phyloP scores from a whole-genome alignment of 1,140 invertebrate genomes.

The Sinonovacula constricta region DNA sequence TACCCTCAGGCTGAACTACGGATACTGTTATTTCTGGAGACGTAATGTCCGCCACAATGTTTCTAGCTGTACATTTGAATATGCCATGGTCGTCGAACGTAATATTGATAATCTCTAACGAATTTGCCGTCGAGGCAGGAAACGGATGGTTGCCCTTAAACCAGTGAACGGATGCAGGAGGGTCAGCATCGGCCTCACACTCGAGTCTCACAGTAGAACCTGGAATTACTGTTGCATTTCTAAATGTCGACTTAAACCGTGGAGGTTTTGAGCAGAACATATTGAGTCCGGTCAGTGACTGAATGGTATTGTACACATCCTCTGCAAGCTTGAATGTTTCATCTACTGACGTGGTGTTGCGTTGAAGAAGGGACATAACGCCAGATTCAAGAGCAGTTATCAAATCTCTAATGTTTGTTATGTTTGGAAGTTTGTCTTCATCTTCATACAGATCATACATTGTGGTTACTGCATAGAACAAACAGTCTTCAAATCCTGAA shows the following conservation, averaged over 20 bases:
- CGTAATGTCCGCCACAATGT: too few species aligned
- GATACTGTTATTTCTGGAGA: too few species aligned
- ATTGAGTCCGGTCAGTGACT: neutral
- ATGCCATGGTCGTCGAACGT: neutral
- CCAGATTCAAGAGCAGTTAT: slow-evolving; percentile 12
- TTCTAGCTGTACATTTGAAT: too few species aligned
- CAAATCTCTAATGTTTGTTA: neutral
- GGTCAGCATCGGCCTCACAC: slow-evolving; percentile 16
- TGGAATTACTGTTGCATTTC: slow-evolving; percentile 4
- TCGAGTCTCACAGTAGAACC: slow-evolving; percentile 12
- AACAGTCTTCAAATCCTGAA: slow-evolving; percentile 14
- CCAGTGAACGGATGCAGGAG: neutral
- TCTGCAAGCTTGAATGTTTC: neutral
- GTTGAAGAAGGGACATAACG: slow-evolving; percentile 9
- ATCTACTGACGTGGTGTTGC: neutral
- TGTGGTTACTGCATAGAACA: neutral
- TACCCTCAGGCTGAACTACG: too few species aligned
- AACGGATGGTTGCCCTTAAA: neutral
- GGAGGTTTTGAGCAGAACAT: slow-evolving; percentile 35
- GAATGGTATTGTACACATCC: neutral
- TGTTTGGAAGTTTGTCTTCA: slow-evolving; percentile 6
- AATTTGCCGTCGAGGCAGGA: neutral
- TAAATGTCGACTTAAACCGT: neutral
- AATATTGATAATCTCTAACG: neutral
- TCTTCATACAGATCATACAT: slow-evolving; percentile 19